Conservation (phyloP, 1,140 invertebrate species). For the Araneus ventricosus region DNA sequence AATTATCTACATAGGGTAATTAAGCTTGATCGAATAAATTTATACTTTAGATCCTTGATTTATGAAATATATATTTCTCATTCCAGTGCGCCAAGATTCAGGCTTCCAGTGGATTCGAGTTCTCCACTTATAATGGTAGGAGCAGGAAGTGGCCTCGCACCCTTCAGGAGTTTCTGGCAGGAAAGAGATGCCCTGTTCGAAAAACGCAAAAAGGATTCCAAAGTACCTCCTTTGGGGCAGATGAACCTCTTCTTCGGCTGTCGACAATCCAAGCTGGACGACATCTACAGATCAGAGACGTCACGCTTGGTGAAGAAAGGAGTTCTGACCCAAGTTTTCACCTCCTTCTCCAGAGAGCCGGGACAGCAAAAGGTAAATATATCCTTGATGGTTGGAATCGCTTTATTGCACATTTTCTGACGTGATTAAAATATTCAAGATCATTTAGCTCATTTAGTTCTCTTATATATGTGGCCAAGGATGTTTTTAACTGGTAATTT, state of each 20-base stretch:
- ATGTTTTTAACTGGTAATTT: too few relatives aligned
- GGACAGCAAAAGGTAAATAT: constrained; percentile 78
- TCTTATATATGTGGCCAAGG: too few relatives aligned
- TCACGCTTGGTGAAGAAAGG: constrained; percentile 77
- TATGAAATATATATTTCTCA: background rate
- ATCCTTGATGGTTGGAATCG: background rate
- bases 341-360: constrained; percentile 79
- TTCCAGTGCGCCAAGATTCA: constrained; percentile 77
- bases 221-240: constrained; percentile 73
- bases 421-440: too few relatives aligned
- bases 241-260: constrained; percentile 81
- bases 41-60: background rate
- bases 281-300: constrained; percentile 79
- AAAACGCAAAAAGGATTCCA: constrained; percentile 19
- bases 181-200: constrained; percentile 49
- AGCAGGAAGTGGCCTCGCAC: constrained; percentile 76
- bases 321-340: constrained; percentile 77
- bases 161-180: constrained; percentile 76
- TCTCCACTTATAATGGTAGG: constrained; percentile 73
- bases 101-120: constrained; percentile 57
- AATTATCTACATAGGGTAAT: too few relatives aligned
- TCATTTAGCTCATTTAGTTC: too few relatives aligned
- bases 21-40: too few relatives aligned
- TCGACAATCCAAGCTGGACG: constrained; percentile 78
- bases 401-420: too few relatives aligned